Conservation (phyloP, 2,113 vertebrate species). For the Phrynocephalus versicolor region DNA sequence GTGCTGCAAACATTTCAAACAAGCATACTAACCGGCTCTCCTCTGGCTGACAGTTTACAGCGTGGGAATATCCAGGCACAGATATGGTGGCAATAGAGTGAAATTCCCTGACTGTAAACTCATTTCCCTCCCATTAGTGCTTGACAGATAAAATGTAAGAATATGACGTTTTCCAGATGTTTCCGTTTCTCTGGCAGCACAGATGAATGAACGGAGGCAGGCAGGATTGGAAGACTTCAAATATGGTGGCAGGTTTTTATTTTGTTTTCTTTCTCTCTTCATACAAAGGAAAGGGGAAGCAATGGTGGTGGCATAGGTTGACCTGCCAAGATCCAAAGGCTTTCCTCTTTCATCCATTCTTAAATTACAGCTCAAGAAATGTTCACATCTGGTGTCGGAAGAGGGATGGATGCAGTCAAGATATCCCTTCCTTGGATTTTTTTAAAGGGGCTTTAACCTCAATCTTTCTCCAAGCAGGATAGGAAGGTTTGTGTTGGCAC, state of each 20-base stretch:
- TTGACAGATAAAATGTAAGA: not conserved
- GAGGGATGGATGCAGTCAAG: accelerated
- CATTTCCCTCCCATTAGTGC: not conserved
- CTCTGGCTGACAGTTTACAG: not conserved
- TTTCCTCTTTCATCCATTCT: not conserved
- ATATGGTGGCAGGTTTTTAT: not conserved
- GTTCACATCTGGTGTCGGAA: not conserved
- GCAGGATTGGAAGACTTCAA: not conserved
- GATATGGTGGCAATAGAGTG: conserved; percentile 17
- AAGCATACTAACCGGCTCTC: not conserved
- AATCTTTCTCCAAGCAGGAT: conserved; percentile 3
- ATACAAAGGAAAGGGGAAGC: not conserved
- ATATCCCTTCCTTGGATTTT: not conserved
- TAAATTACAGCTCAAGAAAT: not conserved
- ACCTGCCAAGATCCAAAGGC: not conserved
- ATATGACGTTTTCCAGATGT: not conserved
- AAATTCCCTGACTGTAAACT: not conserved
- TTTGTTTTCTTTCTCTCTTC: conserved; percentile 14
- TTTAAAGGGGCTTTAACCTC: not conserved
- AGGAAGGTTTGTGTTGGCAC: not conserved
- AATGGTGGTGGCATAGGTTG: conserved; percentile 13
- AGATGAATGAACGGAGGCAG: not conserved
- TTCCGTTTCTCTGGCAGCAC: not conserved
- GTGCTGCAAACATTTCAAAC: not conserved
- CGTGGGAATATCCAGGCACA: not conserved